These are phyloP conservation scores for Branchipolynoe longqiensis DNA, from an alignment of 2,888 invertebrate species.

Conservation along the genomic window DNA sequence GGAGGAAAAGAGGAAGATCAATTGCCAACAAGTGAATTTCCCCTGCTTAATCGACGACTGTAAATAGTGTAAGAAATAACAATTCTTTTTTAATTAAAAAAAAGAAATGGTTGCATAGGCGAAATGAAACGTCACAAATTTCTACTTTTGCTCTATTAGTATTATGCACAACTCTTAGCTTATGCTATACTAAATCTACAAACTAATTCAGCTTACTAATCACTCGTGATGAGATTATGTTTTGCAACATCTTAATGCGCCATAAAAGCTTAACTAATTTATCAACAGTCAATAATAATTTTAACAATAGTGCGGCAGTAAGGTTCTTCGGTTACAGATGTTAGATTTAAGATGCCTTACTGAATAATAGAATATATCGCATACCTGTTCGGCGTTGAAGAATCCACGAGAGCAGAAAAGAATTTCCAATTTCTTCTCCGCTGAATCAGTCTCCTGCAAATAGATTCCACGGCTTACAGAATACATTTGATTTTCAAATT, in stretches of 20 bases:
- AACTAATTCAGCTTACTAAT: neutral
- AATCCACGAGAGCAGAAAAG: slow-evolving; percentile 78
- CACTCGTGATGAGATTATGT: neutral
- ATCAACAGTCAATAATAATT: neutral
- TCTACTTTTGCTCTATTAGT: too few relatives aligned
- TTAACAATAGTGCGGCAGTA: neutral
- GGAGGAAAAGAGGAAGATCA: too few relatives aligned
- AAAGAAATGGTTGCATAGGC: too few relatives aligned
- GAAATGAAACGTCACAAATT: too few relatives aligned
- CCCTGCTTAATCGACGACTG: too few relatives aligned
- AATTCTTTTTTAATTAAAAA: too few relatives aligned
- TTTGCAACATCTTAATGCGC: too few relatives aligned
- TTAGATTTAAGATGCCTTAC: neutral
- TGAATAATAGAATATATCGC: neutral
- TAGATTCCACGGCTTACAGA: slow-evolving; percentile 20
- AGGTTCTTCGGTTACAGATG: neutral
- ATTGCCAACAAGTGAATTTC: too few relatives aligned
- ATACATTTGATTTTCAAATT: too few relatives aligned
- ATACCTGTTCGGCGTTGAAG: slow-evolving; percentile 79
- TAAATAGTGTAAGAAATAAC: too few relatives aligned
- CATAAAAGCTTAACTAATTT: too few relatives aligned
- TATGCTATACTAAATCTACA: neutral
- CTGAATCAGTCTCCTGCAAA: slow-evolving; percentile 77
- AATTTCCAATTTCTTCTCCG: slow-evolving; percentile 78
- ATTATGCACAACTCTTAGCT: neutral